Conservation (phyloP, 2,797 vertebrate species). For the Hirundo rustica region DNA sequence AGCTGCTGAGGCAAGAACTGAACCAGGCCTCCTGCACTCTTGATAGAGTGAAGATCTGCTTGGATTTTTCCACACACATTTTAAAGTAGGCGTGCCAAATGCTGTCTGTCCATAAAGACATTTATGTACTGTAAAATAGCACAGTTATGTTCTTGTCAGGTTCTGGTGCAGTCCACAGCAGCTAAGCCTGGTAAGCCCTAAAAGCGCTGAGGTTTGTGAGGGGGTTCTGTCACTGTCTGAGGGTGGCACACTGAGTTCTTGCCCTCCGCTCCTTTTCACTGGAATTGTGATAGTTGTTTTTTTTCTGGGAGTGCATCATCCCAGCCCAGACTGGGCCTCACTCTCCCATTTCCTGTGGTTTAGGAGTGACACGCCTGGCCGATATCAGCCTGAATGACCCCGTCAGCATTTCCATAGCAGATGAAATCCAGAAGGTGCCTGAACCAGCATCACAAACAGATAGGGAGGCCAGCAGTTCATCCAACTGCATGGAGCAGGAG, state of each 20-base stretch:
- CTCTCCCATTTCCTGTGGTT: background rate
- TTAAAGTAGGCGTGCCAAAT: background rate
- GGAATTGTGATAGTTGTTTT: rapidly evolving
- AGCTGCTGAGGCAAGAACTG: background rate
- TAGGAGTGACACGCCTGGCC: slow-evolving; percentile 85
- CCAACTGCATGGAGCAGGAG: slow-evolving; percentile 24
- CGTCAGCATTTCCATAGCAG: slow-evolving; percentile 79
- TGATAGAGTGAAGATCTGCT: background rate
- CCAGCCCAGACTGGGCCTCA: background rate
- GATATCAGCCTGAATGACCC: slow-evolving; percentile 88
- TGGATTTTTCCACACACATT: background rate
- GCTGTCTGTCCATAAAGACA: background rate
- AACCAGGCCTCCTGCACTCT: background rate
- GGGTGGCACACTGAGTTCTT: background rate
- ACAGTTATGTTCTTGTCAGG: background rate
- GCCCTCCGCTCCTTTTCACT: background rate
- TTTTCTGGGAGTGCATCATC: background rate
- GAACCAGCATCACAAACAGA: background rate
- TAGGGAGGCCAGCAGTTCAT: background rate
- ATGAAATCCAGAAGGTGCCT: slow-evolving; percentile 38
- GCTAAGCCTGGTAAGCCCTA: background rate
- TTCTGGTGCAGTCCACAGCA: background rate
- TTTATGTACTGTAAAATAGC: background rate
- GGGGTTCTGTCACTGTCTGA: background rate
- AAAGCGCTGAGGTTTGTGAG: background rate